Evolutionary conservation across 2,797 vertebrate species (phyloP), one percentile per base, ranked within the genome.

Genomic region (Chaenodraco wilsoni): DNA sequence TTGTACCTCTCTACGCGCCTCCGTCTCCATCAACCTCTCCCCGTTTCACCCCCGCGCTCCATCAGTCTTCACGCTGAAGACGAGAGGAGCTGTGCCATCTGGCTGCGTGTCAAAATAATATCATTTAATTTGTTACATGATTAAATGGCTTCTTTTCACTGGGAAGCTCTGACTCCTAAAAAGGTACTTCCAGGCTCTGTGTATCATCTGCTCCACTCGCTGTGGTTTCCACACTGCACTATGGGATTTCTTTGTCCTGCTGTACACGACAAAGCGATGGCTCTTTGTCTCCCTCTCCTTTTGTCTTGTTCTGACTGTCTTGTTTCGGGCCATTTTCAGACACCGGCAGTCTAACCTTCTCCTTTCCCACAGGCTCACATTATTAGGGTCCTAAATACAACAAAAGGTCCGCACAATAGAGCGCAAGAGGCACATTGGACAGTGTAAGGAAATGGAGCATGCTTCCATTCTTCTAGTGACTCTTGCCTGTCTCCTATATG

Each of bases 121-220:
- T 89, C 89, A 87, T 93, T 94, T 96, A 87, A 93, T 92, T 93
- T 93, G 80, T 86, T 87, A 85, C 16, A 3, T 84, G 91, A 94
- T 92, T 91, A 92, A 95, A 89, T 91, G 90, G 85, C 81, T 89
- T 91, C 88, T 93, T 89, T 88, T 93, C 86, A 85, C 75, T 60
- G 69, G 56, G 74, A 87, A 81, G 74, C 75, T 83, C 79, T 74
- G 80, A 83, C 70, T 87, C 80, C 65, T 81, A 63, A 71, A 84
- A 81, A 72, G 33, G 60, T 71, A 56, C 78, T 70, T 78, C 55
- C 58, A 78, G 66, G 51, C 68, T 71, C 67, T 65, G 66, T 45
- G 80, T 44, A 57, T 85, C 51, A 41, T 72, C 73, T 55, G 55
- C 81, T 65, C 17, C 62, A 33, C 61, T 57, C 9, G 8, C 55